These are phyloP conservation scores for Lymantria monacha DNA, from an alignment of 2,888 invertebrate species.

Conservation along the genomic window DNA sequence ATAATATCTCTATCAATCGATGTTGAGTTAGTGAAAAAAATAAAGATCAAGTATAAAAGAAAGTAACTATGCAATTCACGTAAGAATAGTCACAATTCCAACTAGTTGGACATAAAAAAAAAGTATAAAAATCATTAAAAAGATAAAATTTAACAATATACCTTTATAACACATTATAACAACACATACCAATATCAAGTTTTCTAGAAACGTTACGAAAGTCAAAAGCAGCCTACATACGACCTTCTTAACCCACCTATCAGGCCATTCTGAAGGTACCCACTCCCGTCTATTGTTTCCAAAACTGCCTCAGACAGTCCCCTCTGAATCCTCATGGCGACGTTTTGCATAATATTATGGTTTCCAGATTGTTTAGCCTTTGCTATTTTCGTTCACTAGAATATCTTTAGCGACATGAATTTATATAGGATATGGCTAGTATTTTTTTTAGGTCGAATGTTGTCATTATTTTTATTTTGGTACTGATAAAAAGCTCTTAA, in stretches of 20 bases:
- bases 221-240: conserved; percentile 33
- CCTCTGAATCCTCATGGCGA: conserved; percentile 34
- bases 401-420: conserved; percentile 45
- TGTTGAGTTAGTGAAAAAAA: no score
- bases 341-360: conserved; percentile 45
- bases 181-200: conserved; percentile 11
- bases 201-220: conserved; percentile 17
- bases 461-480: conserved; percentile 18
- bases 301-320: conserved; percentile 50
- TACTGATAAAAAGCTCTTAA: conserved; percentile 10
- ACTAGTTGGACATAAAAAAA: no score
- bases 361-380: conserved; percentile 37
- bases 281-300: conserved; percentile 45
- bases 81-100: no score
- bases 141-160: conserved; percentile 1
- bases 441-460: conserved; percentile 19
- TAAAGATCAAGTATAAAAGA: no score
- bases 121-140: not conserved
- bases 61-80: no score
- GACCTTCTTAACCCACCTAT: conserved; percentile 34
- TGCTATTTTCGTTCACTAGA: conserved; percentile 33
- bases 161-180: conserved; percentile 14
- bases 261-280: conserved; percentile 30
- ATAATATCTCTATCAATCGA: no score
- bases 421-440: conserved; percentile 38